Evolutionary conservation across 2,888 invertebrate genomes (phyloP).

Genomic region (Cataglyphis livida): DNA sequence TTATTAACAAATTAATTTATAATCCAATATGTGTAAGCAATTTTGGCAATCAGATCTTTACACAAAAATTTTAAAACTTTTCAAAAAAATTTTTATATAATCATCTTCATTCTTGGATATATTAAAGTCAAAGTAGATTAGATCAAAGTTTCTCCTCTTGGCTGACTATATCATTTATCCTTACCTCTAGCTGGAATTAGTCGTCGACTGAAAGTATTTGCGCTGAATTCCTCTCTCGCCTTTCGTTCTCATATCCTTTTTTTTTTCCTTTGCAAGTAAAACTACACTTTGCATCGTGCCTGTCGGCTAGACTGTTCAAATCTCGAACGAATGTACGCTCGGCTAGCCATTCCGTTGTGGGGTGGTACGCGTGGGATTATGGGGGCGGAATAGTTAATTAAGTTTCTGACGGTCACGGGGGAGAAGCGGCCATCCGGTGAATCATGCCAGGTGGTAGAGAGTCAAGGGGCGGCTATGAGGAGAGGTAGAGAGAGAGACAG

Average conservation of each 20-base stretch:
- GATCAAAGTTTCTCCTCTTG: neutral
- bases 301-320: constrained; percentile 33
- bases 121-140: constrained; percentile 1
- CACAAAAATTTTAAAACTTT: neutral
- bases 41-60: neutral
- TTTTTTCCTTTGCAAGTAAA: constrained; percentile 18
- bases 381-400: constrained; percentile 81
- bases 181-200: neutral
- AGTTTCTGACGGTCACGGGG: constrained; percentile 79
- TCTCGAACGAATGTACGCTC: constrained; percentile 46
- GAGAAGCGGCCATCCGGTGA: constrained; percentile 77
- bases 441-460: constrained; percentile 73
- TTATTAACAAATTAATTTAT: neutral
- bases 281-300: constrained; percentile 19
- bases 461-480: constrained; percentile 31
- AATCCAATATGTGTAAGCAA: neutral
- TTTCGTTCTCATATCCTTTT: neutral
- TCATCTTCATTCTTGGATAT: neutral
- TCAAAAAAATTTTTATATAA: neutral
- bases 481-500: neutral
- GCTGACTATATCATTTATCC: neutral
- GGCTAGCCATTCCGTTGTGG: constrained; percentile 30
- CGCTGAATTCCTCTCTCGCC: neutral
- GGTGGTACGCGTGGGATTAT: constrained; percentile 73
- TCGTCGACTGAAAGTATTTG: neutral